phyloP scores from a whole-genome alignment of 2,888 invertebrate species.

The Minunthozetes semirufus region DNA sequence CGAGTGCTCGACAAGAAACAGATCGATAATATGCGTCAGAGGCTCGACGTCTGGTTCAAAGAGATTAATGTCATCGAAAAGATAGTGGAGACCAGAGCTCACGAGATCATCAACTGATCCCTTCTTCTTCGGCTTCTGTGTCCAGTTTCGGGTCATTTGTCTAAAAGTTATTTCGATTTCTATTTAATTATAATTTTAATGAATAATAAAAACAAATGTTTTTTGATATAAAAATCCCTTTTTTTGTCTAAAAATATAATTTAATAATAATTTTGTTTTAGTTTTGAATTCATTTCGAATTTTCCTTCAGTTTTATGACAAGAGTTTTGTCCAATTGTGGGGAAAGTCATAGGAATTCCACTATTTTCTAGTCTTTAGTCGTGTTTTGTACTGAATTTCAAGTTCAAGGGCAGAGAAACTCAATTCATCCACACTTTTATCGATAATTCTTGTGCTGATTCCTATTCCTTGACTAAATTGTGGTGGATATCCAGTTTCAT shows the following conservation, averaged over 20 bases:
- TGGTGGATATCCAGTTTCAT: no score
- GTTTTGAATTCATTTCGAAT: background rate
- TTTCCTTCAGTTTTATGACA: background rate
- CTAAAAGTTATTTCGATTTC: background rate
- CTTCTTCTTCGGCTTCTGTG: background rate
- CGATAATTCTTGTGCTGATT: no score
- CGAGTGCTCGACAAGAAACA: constrained; percentile 64
- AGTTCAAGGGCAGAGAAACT: no score
- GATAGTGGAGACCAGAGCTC: constrained; percentile 65
- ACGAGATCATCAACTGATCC: constrained; percentile 55
- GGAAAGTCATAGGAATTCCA: no score
- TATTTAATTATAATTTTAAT: background rate
- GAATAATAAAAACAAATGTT: background rate
- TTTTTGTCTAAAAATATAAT: background rate
- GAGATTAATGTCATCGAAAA: constrained; percentile 67
- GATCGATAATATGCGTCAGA: constrained; percentile 64
- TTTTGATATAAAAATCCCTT: background rate
- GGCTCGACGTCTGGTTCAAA: constrained; percentile 65
- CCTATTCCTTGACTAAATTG: no score
- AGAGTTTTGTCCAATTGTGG: background rate
- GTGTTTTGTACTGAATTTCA: no score
- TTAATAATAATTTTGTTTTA: background rate
- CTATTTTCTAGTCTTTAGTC: no score
- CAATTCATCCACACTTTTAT: no score
- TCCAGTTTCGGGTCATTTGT: background rate